Evolutionary conservation across 1,140 invertebrate species (phyloP), one percentile per base, ranked within the genome.

Genomic region (Nomia melanderi): DNA sequence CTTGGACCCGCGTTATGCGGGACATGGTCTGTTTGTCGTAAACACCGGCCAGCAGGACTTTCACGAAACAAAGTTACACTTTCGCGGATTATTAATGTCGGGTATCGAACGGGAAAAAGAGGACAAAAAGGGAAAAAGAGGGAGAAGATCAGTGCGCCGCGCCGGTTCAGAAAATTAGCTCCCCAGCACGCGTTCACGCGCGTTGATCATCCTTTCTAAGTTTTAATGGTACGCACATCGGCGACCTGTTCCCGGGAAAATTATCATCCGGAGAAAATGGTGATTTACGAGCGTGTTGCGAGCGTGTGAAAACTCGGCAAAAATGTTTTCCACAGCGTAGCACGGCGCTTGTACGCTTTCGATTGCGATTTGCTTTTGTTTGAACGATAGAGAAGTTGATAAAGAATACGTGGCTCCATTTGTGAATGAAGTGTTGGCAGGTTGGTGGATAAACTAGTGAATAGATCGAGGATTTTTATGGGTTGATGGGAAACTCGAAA

Each of bases 21-120:
- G 72, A 75, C 56, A 47, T 44, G 33, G 63, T 65, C 41, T 65
- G 67, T 57, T 59, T 62, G 56, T 17, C 41, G 27, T 29, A 41
- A 75, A 66, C 63, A 57, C 63, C 63, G 39, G 39, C 27, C 7
- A 12, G 33, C n/a, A 20, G 14, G 27, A 36, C 64, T 75, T 75
- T 75, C 73, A 59, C 64, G 64, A 12, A 25, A 57, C 54, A 44
- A 57, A 33, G 33, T 47, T 31, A 36, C 39, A 47, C 73, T 75
- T 75, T 67, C 64, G 64, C 64, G 73, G 57, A 69, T 67, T 69
- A 23, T 73, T 53, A 39, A 14, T 11, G 17, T 17, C 20, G 36
- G 20, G 27, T 2, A 7, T 20, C 0, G 1, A n/a, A n/a, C n/a
- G 23, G 44, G 17, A 17, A 23, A 11, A 0, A 2, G 1, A n/a